Percentiles rank a stretch among this genome's conserved stretches.
Evolutionary conservation across 2,888 invertebrate species (phyloP).

Genomic region (Thera obeliscata): DNA sequence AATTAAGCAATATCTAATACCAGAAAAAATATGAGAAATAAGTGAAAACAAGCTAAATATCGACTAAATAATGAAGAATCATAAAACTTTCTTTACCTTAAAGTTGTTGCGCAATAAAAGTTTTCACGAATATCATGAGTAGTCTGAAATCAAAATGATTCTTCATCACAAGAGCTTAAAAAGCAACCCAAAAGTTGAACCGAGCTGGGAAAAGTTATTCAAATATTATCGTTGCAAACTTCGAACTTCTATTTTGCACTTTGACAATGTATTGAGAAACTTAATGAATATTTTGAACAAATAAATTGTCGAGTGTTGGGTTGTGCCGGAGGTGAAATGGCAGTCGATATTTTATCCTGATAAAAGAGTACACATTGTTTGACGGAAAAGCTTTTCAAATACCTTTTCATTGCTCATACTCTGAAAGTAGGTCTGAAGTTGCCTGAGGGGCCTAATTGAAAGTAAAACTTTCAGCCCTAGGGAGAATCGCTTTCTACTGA

Average conservation of each 20-base stretch:
- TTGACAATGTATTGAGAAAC: slow-evolving; percentile 48
- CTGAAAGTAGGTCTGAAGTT: no score
- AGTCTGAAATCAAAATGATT: slow-evolving; percentile 31
- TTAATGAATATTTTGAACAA: slow-evolving; percentile 46
- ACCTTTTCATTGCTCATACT: no score
- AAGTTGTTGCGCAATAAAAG: slow-evolving; percentile 24
- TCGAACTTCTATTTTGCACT: slow-evolving; percentile 49
- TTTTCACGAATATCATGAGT: slow-evolving; percentile 19
- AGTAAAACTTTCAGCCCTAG: no score
- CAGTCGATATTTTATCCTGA: slow-evolving; percentile 16
- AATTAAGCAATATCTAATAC: no score
- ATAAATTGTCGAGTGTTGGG: slow-evolving; percentile 43
- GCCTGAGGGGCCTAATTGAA: no score
- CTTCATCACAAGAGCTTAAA: slow-evolving; percentile 36
- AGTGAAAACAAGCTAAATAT: neutral
- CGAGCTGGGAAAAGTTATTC: slow-evolving; percentile 53
- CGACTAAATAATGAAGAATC: neutral
- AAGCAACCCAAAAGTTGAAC: slow-evolving; percentile 50
- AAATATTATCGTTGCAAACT: slow-evolving; percentile 52
- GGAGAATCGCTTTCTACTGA: no score
- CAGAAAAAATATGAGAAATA: neutral
- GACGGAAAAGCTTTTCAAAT: neutral
- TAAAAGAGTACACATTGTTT: neutral
- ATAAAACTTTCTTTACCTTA: slow-evolving; percentile 12
- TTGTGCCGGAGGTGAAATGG: slow-evolving; percentile 28